phyloP scores from a whole-genome alignment of 2,888 invertebrate species.

The Celastrina argiolus region DNA sequence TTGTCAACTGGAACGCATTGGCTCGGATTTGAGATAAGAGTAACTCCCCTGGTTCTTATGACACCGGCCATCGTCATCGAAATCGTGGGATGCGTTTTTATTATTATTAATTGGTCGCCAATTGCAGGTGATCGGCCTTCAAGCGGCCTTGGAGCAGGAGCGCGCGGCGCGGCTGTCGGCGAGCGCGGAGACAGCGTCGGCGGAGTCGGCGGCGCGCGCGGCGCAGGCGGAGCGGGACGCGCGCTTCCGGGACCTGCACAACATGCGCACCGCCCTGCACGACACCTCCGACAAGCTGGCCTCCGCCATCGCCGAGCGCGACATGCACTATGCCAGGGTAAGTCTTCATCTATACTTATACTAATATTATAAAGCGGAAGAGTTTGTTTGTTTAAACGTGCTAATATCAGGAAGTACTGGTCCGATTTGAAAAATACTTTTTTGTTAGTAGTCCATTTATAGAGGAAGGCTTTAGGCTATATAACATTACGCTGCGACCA shows the following conservation, averaged over 20 bases:
- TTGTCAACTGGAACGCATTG: too few relatives aligned
- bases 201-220: slow-evolving; percentile 61
- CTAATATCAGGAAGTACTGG: too few relatives aligned
- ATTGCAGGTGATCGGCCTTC: slow-evolving; percentile 82
- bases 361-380: too few relatives aligned
- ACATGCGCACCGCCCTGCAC: slow-evolving; percentile 59
- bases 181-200: slow-evolving; percentile 86
- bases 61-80: too few relatives aligned
- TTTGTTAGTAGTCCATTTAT: too few relatives aligned
- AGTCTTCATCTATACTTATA: too few relatives aligned
- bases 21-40: too few relatives aligned
- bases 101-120: neutral
- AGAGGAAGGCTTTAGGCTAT: too few relatives aligned
- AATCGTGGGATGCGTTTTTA: neutral
- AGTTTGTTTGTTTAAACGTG: too few relatives aligned
- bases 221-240: slow-evolving; percentile 73
- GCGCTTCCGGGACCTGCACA: slow-evolving; percentile 59
- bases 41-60: too few relatives aligned
- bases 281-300: slow-evolving; percentile 66
- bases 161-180: slow-evolving; percentile 89
- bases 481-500: too few relatives aligned
- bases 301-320: slow-evolving; percentile 63
- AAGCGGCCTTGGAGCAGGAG: slow-evolving; percentile 94
- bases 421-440: too few relatives aligned
- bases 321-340: slow-evolving; percentile 67